phyloP scores from a whole-genome alignment of 2,797 vertebrate genomes.

The Scarus forsteni region DNA sequence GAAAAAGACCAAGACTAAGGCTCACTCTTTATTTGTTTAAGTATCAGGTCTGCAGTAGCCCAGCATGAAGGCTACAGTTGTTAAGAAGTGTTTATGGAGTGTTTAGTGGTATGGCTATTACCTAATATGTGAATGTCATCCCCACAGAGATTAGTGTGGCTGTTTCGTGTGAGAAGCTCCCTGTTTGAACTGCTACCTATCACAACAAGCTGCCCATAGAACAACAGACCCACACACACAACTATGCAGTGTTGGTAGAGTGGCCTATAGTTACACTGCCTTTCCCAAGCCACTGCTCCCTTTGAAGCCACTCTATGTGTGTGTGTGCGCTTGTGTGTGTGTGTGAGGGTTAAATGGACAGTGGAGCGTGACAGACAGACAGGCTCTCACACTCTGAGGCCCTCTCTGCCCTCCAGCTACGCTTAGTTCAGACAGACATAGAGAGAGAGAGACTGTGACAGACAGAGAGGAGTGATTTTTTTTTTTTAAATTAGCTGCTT shows the following conservation, averaged over 20 bases:
- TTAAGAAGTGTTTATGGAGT: conserved; percentile 7
- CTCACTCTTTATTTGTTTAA: neutral
- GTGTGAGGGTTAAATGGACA: conserved; percentile 81
- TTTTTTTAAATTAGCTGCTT: conserved; percentile 79
- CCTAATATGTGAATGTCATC: conserved; percentile 73
- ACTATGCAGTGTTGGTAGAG: conserved; percentile 85
- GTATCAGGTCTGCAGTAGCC: conserved; percentile 2
- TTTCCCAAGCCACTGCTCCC: conserved; percentile 83
- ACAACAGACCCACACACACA: conserved; percentile 83
- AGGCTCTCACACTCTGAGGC: conserved; percentile 81
- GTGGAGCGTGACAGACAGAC: conserved; percentile 85
- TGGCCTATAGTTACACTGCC: conserved; percentile 80
- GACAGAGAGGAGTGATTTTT: conserved; percentile 78
- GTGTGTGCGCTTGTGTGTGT: conserved; percentile 48
- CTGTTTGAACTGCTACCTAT: conserved; percentile 80
- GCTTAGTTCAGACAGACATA: conserved; percentile 82
- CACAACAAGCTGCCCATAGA: conserved; percentile 79
- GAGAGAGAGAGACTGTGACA: conserved; percentile 75
- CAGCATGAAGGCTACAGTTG: neutral
- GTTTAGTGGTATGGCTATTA: conserved; percentile 42
- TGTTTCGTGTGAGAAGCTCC: conserved; percentile 79
- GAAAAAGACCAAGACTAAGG: neutral
- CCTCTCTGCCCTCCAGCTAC: conserved; percentile 82
- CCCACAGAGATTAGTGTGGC: conserved; percentile 74
- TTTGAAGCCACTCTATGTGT: conserved; percentile 75